These are phyloP conservation scores for Rhyacophila evoluta DNA, from an alignment of 2,888 invertebrate species.

Conservation along the genomic window DNA sequence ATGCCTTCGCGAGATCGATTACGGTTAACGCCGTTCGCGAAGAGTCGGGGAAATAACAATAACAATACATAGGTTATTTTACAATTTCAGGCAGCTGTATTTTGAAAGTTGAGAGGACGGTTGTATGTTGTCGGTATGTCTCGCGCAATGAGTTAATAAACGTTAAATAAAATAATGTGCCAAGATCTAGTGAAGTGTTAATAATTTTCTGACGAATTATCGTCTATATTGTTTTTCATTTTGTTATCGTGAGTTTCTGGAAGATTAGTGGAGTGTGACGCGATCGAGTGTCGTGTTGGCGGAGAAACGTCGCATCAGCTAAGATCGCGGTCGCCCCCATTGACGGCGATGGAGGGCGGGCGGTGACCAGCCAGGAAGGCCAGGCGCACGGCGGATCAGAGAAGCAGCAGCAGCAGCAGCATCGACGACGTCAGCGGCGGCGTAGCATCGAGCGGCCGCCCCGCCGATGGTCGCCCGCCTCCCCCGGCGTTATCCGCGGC, in stretches of 20 bases:
- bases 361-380: slow-evolving; percentile 66
- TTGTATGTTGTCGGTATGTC: not conserved
- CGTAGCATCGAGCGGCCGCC: slow-evolving; percentile 48
- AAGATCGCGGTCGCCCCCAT: slow-evolving; percentile 46
- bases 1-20: slow-evolving; percentile 13
- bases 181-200: slow-evolving; percentile 17
- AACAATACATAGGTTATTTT: not conserved
- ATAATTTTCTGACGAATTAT: not conserved
- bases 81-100: not conserved
- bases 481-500: slow-evolving; percentile 58
- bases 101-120: not conserved
- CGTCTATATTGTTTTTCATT: not conserved
- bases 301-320: slow-evolving; percentile 26
- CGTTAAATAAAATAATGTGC: slow-evolving; percentile 14
- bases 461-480: slow-evolving; percentile 53
- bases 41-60: slow-evolving; percentile 10
- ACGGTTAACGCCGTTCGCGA: slow-evolving; percentile 11
- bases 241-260: not conserved
- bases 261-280: not conserved
- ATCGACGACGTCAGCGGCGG: slow-evolving; percentile 51
- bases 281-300: slow-evolving; percentile 43
- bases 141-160: slow-evolving; percentile 1
- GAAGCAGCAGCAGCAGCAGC: slow-evolving; percentile 35
- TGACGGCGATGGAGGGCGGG: slow-evolving; percentile 61
- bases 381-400: slow-evolving; percentile 29